These are phyloP conservation scores for Noctilio leporinus DNA, from an alignment of 2,113 vertebrate species.

Conservation along the genomic window DNA sequence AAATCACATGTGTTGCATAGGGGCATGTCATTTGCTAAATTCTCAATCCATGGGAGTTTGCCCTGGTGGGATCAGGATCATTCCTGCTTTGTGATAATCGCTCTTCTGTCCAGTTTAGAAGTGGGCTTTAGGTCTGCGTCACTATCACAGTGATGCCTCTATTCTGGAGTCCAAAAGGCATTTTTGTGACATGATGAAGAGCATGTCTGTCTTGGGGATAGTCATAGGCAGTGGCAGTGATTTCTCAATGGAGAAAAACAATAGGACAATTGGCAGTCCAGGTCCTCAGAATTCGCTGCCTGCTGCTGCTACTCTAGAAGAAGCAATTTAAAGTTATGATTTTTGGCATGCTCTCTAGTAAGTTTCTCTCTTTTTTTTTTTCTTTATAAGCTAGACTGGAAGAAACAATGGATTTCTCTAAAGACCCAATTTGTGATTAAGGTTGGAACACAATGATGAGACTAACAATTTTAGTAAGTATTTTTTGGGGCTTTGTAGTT, in stretches of 20 bases:
- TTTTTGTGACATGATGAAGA: neutral
- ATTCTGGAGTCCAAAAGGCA: neutral
- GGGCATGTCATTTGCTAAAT: neutral
- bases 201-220: neutral
- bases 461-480: neutral
- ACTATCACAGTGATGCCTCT: neutral
- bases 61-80: neutral
- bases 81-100: neutral
- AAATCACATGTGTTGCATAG: too few relatives aligned
- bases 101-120: neutral
- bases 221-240: neutral
- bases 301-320: neutral
- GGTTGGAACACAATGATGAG: neutral
- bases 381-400: slow-evolving; percentile 11
- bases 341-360: slow-evolving; percentile 28
- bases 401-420: slow-evolving; percentile 13
- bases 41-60: accelerated
- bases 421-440: slow-evolving; percentile 24
- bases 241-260: neutral
- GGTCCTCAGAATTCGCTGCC: neutral
- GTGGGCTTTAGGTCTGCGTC: neutral
- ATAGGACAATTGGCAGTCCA: neutral
- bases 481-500: neutral
- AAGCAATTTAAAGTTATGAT: slow-evolving; percentile 27
- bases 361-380: slow-evolving; percentile 38